Evolutionary conservation across 2,888 invertebrate species (phyloP), one percentile per base, ranked within the genome.

Genomic region (Agrochola lota): DNA sequence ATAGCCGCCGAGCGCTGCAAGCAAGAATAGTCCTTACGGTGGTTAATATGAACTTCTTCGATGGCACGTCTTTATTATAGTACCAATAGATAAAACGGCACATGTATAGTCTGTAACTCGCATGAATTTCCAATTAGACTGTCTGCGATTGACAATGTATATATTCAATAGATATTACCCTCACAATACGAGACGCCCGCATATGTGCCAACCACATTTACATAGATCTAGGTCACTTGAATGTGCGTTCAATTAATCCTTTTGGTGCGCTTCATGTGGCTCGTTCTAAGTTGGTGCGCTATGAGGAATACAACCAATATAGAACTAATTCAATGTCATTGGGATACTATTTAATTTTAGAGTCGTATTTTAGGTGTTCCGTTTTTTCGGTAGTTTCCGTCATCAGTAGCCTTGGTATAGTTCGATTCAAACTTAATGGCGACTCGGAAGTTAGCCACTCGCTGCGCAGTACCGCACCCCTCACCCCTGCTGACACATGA

Each of bases 171-270:
- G 15, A 23, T 46, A n/a, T 62, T 43, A 7, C 3, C 8, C 20
- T 12, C 46, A 49, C n/a, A 57, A 73, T 9, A 49, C n/a, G n/a
- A 63, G 30, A 15, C 15, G n/a, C 15, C 35, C 15, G 2, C 30
- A 57, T 80, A 74, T 30, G 74, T 30, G 40, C n/a, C 12, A 12
- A n/a, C 49, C 26, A 30, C 26, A 73, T 71, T 78, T 40, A 55
- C 49, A 74, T 63, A 69, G 15, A 78, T 78, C 43, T 78, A 66
- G 72, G 83, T 69, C 59, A 72, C 26, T n/a, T 20, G 15, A 62
- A 67, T 46, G 35, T 59, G 62, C 62, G 57, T 52, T 30, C 2
- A 30, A 30, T 30, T 1, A 30, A 30, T 30, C 1, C 30, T 30
- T 30, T 35, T 35, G 35, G 35, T 35, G 5, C 35, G 35, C 35